These are phyloP conservation scores for Hemaris fuciformis DNA, from an alignment of 2,888 invertebrate species.

Conservation along the genomic window DNA sequence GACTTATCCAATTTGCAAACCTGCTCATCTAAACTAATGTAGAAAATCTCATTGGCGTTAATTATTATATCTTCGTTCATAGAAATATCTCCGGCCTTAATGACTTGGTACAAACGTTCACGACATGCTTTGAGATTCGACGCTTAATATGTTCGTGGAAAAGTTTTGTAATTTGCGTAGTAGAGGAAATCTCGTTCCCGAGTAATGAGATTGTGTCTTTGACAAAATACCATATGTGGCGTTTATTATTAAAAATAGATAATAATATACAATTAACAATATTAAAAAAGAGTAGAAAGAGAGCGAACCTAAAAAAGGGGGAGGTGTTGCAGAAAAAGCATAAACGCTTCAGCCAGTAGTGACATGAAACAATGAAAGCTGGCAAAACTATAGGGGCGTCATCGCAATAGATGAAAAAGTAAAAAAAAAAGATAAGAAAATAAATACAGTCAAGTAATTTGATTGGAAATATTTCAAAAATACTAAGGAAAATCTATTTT, in stretches of 20 bases:
- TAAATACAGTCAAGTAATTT: too few species aligned
- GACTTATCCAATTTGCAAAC: neutral
- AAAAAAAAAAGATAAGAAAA: too few species aligned
- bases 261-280: too few species aligned
- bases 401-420: too few species aligned
- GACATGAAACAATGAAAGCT: too few species aligned
- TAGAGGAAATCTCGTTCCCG: neutral
- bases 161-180: conserved; percentile 2
- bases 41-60: neutral
- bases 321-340: too few species aligned
- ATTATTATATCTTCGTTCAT: conserved; percentile 1
- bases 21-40: neutral
- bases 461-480: too few species aligned
- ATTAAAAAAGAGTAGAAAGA: too few species aligned
- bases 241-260: neutral
- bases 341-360: too few species aligned
- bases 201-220: neutral
- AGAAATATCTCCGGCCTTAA: neutral
- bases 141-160: conserved; percentile 2
- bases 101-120: neutral
- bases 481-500: too few species aligned
- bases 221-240: neutral
- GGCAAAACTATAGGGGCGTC: too few species aligned
- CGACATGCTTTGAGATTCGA: neutral
- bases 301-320: too few species aligned